Evolutionary conservation across 1,140 invertebrate species (phyloP), one percentile per base, ranked within the genome.

Genomic region (Nautilus pompilius): DNA sequence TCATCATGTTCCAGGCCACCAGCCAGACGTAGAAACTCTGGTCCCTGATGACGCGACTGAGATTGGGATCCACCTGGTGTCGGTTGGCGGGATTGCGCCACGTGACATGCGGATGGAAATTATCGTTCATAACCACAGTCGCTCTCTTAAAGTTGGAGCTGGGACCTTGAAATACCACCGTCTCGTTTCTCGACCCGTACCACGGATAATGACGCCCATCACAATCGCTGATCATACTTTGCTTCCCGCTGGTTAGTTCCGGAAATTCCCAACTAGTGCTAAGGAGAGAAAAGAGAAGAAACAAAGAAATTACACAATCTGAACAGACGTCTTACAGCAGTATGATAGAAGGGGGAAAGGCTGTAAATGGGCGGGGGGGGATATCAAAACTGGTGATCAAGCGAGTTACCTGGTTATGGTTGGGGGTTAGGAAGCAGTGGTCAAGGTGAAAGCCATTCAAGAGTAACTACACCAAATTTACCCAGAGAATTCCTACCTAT

Each of bases 231-330:
- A 83, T 80, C 80, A 83, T 82, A 24, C 63, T 62, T 63, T 80
- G 80, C 46, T 79, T 73, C 58, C 78, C 78, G 26, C 73, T 75
- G 20, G 69, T 79, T 46, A 83, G 60, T 62, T 83, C 80, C 28
- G 80, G 82, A 68, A 83, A 83, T 68, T 82, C 80, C 82, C 82
- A 83, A 62, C 80, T 81, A 36, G 82, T 81, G 57, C 81, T 82
- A 60, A 46, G 73, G 68, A 34, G 33, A 49, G 30, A 29, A 41
- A 17, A 65, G n/a, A 6, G 15, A 69, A 33, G 41, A 20, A 5
- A 45, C 51, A n/a, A n/a, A n/a, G n/a, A n/a, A n/a, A n/a, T n/a
- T 17, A 48, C n/a, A 48, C 45, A 2, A 48, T n/a, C n/a, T n/a
- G n/a, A n/a, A n/a, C n/a, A n/a, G n/a, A n/a, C n/a, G n/a, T n/a